phyloP scores from a whole-genome alignment of 2,888 invertebrate genomes.

The Bursaphelenchus okinawaensis region DNA sequence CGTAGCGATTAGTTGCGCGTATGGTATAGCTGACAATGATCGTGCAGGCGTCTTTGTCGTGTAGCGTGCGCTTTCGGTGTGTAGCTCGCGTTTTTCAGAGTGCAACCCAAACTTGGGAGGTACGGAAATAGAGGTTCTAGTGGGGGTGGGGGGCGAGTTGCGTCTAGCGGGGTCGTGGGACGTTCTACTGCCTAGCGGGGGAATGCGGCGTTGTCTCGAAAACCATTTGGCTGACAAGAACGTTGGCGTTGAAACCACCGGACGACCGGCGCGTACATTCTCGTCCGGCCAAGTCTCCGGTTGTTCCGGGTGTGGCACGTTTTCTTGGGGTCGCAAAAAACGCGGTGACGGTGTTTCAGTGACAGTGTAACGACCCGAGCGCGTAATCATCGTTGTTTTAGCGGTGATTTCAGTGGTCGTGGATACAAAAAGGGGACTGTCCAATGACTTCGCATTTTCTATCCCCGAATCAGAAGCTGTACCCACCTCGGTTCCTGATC shows the following conservation, averaged over 20 bases:
- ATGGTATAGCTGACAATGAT: slow-evolving; percentile 2
- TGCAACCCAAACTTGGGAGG: neutral
- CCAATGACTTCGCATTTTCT: neutral
- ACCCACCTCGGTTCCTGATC: slow-evolving; percentile 1
- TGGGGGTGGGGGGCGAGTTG: neutral
- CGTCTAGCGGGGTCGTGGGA: neutral
- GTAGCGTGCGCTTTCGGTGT: slow-evolving; percentile 9
- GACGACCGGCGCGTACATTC: neutral
- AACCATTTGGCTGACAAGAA: slow-evolving; percentile 8
- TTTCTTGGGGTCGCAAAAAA: neutral
- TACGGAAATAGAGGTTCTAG: neutral
- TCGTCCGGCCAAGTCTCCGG: neutral
- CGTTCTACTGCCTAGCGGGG: neutral
- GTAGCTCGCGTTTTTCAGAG: neutral
- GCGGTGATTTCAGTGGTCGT: neutral
- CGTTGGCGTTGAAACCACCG: neutral
- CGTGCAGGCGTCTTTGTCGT: slow-evolving; percentile 5
- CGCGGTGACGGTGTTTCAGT: slow-evolving; percentile 1
- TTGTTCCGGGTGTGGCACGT: neutral
- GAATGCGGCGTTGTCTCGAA: slow-evolving; percentile 2
- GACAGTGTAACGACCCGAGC: neutral
- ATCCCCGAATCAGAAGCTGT: slow-evolving; percentile 1
- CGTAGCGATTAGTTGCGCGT: slow-evolving; percentile 6
- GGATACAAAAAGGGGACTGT: neutral
- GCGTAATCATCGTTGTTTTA: neutral